Conservation (phyloP, 2,113 vertebrate species). For the Spilogale gracilis region DNA sequence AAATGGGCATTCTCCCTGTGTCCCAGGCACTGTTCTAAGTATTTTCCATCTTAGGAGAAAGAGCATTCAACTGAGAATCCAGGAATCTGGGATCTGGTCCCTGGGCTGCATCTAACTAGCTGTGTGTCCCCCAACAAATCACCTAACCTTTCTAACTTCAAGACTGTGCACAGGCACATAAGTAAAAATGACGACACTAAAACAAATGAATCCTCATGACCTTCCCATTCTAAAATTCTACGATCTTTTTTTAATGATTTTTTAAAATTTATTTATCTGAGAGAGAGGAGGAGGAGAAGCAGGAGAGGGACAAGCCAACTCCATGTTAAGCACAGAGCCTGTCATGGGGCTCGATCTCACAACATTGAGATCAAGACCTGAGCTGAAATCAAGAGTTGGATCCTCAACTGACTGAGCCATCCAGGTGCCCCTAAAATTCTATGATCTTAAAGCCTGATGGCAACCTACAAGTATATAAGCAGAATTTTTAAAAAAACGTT, state of each 20-base stretch:
- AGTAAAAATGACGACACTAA: background rate
- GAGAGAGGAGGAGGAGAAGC: background rate
- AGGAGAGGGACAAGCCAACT: background rate
- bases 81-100: background rate
- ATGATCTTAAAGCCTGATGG: background rate
- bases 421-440: background rate
- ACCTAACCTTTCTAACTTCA: background rate
- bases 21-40: background rate
- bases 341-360: background rate
- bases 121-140: background rate
- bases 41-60: background rate
- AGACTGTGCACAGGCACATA: background rate
- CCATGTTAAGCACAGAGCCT: background rate
- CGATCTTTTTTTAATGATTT: background rate
- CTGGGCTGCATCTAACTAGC: background rate
- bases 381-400: background rate
- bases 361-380: background rate
- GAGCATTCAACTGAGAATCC: background rate
- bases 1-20: background rate
- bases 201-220: slow-evolving; percentile 6
- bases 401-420: background rate
- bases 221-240: background rate
- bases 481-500: background rate
- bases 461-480: background rate
- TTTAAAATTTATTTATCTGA: background rate